Base-by-base conservation (phyloP, 2,888 invertebrate genomes). In the Digitonthophagus gazella region DNA sequence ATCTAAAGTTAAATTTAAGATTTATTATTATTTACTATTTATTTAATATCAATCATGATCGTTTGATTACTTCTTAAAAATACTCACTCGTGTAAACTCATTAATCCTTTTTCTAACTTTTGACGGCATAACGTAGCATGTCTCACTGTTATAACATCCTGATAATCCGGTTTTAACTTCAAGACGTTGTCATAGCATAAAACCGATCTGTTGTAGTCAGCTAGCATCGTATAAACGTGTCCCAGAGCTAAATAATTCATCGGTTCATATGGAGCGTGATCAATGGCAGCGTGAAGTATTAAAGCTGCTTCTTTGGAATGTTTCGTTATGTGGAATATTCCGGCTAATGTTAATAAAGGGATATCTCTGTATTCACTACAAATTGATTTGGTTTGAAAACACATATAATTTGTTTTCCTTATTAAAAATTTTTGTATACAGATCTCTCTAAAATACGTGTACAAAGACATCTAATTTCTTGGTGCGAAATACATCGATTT, bases 151-250 rank as follows among this genome's bases (percentile, higher is more conserved):
- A 83, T 81, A 0, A 90, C 90, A 58, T 88, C 83, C 72, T 88
- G 86, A 81, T 89, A 88, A 64, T 84, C 83, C 0, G 90, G 89
- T 74, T 89, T 85, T 61, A 92, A 79, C 76, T 87, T 87, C 63
- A 92, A 78, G 67, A 89, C 89, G 75, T 87, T 87, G 75, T 92
- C 89, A 79, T 88, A 90, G 77, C 88, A 89, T 44, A 85, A 84
- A 69, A 91, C 81, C 0, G 93, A 91, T 75, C 85, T 89, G 75
- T 93, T 91, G 77, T 88, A 92, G 71, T 92, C 91, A 0, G 89
- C 88, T 20, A 87, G 75, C 8, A 90, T 86, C 0, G 92, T 91
- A 80, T 91, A 92, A 15, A 91, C 88, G 79, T 91, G 91, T 4
- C 89, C 93, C 11, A 93, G 83, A 2, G 90, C 88, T 75, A 91